Evolutionary conservation across 2,113 vertebrate genomes (phyloP), one percentile per base, ranked within the genome.

Genomic region (Leptodactylus fuscus): DNA sequence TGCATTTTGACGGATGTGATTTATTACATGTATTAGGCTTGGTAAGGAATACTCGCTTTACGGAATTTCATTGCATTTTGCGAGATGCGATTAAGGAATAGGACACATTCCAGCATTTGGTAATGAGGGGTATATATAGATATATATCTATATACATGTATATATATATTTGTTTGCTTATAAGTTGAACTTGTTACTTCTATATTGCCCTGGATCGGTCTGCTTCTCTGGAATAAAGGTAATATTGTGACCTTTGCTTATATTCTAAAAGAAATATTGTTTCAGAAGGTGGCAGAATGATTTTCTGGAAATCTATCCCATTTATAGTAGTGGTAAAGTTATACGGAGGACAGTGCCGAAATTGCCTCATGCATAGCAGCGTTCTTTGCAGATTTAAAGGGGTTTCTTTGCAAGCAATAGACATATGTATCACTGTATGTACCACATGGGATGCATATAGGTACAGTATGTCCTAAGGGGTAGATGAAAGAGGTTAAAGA

Each of bases 1-100:
- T 70, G 29, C 81, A 82, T 82, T 71, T 36, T 71, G 62, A 38
- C 27, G 12, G 46, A 55, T 15, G 67, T 51, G 48, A 53, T 51
- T 70, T 51, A 82, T 82, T 82, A 24, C 20, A 71, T 49, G 34
- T 29, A 65, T 49, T 53, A 49, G 32, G 49, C 44, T 69, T 34
- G 44, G 41, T 16, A 2, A 36, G n/a, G 46, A 27, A 32, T 29
- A 38, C 15, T 16, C 48, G 0, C 20, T 20, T 22, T 38, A 27
- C 29, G 20, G 62, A 49, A 48, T 81, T 81, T 81, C 79, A 29
- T 46, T 48, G 58, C 58, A 53, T 53, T 77, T 34, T 53, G 8
- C 7, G 15, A 8, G 77, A 41, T 80, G 51, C 24, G 77, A 44
- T 80, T 60, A 24, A 41, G 51, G 20, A 38, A 22, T 27, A 10